These are phyloP conservation scores for Poecilus cupreus DNA, from an alignment of 2,888 invertebrate genomes.

Conservation along the genomic window DNA sequence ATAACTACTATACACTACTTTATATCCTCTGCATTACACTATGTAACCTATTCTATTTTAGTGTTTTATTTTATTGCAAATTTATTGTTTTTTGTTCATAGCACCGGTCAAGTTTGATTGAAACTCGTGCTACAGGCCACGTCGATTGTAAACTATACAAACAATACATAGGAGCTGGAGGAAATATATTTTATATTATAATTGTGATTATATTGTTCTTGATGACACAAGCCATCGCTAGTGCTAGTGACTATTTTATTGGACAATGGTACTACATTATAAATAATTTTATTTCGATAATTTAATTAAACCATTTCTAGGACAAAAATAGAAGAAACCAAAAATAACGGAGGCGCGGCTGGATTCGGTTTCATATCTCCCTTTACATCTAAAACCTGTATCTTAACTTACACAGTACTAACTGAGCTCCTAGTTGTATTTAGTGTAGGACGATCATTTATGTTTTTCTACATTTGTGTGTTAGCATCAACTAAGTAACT, in stretches of 20 bases:
- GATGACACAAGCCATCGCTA: conserved; percentile 73
- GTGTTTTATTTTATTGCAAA: no score
- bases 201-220: conserved; percentile 75
- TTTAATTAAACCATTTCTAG: conserved; percentile 58
- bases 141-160: conserved; percentile 74
- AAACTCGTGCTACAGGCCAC: conserved; percentile 74
- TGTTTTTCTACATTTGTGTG: conserved; percentile 80
- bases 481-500: conserved; percentile 74
- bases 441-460: conserved; percentile 72
- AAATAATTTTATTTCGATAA: neutral
- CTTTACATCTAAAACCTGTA: conserved; percentile 67
- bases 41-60: no score
- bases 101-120: conserved; percentile 68
- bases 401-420: conserved; percentile 71
- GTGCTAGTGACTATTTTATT: conserved; percentile 70
- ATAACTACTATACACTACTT: no score
- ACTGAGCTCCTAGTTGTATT: conserved; percentile 71
- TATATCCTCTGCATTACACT: no score
- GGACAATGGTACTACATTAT: conserved; percentile 65
- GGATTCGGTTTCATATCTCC: conserved; percentile 61
- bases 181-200: conserved; percentile 73
- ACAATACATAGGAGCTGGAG: conserved; percentile 77
- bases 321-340: conserved; percentile 66
- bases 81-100: no score
- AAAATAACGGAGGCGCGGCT: conserved; percentile 60